Evolutionary conservation across 1,140 invertebrate genomes (phyloP).

Genomic region (Popillia japonica): DNA sequence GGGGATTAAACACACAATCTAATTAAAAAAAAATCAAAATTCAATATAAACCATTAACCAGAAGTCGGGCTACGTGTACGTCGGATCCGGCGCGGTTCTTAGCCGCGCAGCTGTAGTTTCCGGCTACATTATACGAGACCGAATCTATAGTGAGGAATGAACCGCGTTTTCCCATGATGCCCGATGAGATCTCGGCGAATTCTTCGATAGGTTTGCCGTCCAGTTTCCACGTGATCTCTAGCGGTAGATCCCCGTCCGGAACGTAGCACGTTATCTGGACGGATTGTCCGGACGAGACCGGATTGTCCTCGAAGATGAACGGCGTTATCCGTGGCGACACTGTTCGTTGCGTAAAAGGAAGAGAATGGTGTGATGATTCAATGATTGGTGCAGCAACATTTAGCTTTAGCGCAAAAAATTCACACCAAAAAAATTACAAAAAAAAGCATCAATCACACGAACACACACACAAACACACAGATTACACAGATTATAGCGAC

Average conservation of each 20-base stretch:
- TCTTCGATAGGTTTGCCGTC: conserved; percentile 63
- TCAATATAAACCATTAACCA: conserved; percentile 69
- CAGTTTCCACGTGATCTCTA: conserved; percentile 73
- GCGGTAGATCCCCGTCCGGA: conserved; percentile 73
- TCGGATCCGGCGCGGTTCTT: conserved; percentile 77
- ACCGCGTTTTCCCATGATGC: conserved; percentile 59
- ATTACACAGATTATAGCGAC: no score
- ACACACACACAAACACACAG: background rate
- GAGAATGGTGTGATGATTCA: no score
- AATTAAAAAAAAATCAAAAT: conserved; percentile 8
- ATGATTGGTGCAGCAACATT: background rate
- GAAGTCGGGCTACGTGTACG: conserved; percentile 71
- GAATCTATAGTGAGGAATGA: conserved; percentile 69
- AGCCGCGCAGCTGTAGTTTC: conserved; percentile 81
- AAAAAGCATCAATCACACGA: conserved; percentile 1
- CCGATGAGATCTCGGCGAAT: conserved; percentile 63
- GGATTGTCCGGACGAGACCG: conserved; percentile 74
- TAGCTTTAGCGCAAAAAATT: background rate
- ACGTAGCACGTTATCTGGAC: conserved; percentile 78
- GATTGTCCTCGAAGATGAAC: conserved; percentile 73
- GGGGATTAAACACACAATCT: background rate
- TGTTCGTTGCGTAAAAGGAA: conserved; percentile 50
- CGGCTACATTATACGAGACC: conserved; percentile 66
- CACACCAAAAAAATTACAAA: background rate
- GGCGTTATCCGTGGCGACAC: conserved; percentile 72